Conservation (phyloP, 2,888 invertebrate species). For the Caenorhabditis drosophilae region DNA sequence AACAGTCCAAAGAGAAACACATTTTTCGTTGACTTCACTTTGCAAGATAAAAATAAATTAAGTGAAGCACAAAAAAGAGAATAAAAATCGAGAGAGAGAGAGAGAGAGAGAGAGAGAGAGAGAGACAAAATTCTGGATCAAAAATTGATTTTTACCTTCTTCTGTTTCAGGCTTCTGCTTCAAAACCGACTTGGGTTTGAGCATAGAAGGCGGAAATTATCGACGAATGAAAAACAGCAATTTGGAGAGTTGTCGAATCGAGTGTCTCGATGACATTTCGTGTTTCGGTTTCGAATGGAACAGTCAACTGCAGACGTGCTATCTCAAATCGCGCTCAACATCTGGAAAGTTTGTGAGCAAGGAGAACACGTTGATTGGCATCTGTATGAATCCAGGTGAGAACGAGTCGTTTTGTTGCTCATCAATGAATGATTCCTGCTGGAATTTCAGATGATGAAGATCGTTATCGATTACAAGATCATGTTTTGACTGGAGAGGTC, state of each 20-base stretch:
- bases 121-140: neutral
- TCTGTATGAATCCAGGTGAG: constrained; percentile 47
- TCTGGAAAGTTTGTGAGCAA: constrained; percentile 31
- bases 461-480: constrained; percentile 44
- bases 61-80: neutral
- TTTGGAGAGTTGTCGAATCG: constrained; percentile 16
- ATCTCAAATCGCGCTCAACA: constrained; percentile 38
- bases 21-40: too few species aligned
- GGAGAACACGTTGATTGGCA: constrained; percentile 36
- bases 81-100: too few species aligned
- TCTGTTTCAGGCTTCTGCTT: constrained; percentile 17
- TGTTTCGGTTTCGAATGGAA: constrained; percentile 46
- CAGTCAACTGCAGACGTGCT: constrained; percentile 27
- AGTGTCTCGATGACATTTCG: constrained; percentile 44
- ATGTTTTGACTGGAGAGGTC: constrained; percentile 36
- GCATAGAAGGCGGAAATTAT: constrained; percentile 42
- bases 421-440: too few species aligned
- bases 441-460: constrained; percentile 39
- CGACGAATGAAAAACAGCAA: constrained; percentile 24
- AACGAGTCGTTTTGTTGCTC: too few species aligned
- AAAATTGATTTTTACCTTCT: neutral
- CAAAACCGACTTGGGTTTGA: constrained; percentile 41
- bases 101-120: too few species aligned
- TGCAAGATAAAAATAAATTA: too few species aligned
- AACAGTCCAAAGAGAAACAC: too few species aligned